Evolutionary conservation across 2,113 vertebrate species (phyloP), one percentile per base, ranked within the genome.

Genomic region (Ranitomeya imitator): DNA sequence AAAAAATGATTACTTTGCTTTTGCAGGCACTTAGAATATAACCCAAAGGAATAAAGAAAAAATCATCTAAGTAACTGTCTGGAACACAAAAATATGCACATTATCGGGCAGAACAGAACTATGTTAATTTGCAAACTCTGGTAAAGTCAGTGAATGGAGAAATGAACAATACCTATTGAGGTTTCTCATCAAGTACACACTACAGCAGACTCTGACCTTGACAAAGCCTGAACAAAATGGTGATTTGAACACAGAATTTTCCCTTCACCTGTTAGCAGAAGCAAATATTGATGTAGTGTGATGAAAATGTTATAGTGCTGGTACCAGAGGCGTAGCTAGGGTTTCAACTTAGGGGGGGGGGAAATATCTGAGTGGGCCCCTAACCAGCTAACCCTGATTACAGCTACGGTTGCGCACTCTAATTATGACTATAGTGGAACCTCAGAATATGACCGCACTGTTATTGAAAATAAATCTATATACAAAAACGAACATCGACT

Each of bases 21-120:
- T 37, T 73, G 69, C 26, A 73, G 1, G 69, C 69, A 73, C 15
- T 73, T 26, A 37, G 69, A 73, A 73, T 73, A 73, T 37, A 37
- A 37, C 69, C 69, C 69, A 73, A 73, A 73, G 69, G 69, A 71
- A 71, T 71, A 71, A 71, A 71, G 67, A 73, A 4, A 73, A 15
- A 73, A 73, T 73, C 31, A 37, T 73, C 69, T 37, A 69, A 69
- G 69, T 73, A 37, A 37, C 69, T 15, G 69, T 31, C 69, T 73
- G 13, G 13, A 73, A 37, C 69, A 73, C 12, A 73, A 31, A 73
- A 37, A 73, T 73, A 73, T 73, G 31, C 19, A 73, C 26, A 73
- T 73, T 73, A 73, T 73, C 31, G 69, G 13, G 26, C 7, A 15
- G 31, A 73, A 37, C 69, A 73, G 26, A 73, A 73, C 12, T 73